Base-by-base conservation (phyloP, 2,888 invertebrate species). In the Heteromyza rotundicornis region DNA sequence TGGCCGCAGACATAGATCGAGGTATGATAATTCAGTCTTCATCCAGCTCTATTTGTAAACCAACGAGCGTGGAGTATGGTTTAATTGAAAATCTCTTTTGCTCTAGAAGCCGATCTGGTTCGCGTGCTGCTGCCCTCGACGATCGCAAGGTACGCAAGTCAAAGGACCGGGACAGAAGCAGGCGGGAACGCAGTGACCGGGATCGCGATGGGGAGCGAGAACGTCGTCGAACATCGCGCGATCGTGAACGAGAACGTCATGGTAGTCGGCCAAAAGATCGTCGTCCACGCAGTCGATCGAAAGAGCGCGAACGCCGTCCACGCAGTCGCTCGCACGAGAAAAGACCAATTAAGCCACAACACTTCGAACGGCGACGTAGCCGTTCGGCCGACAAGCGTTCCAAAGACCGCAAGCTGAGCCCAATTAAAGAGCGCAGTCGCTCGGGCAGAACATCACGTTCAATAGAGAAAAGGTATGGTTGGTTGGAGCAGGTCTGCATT, bases 391-490 rank as follows among this genome's bases (percentile, higher is more conserved):
- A 79, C 1, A 72, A 65, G 40, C 70, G 70, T 24, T 72, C 74
- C 12, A 71, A 65, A 63, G 75, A 75, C 5, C 72, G 72, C 47
- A 75, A 72, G 57, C 67, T 76, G 19, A 81, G 80, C 65, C 81
- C 81, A 5, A 62, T 78, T 10, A 71, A 73, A 55, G 80, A 80
- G 57, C 70, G 72, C 40, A 79, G 78, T 62, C 71, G 76, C 32
- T 77, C 80, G 8, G 62, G 64, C 27, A 65, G 62, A 19, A 66
- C 72, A 2, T 10, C 40, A 40, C 72, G 69, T 20, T 77, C 81
- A 12, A 71, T 68, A n/a, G 81, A 81, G 55, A 73, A 70, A 70
- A 79, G 76, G 81, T 81, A 69, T n/a, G n/a, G n/a, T 40, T n/a
- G 16, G 7, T 32, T 40, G 7, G n/a, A 12, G 16, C 16, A 40